Evolutionary conservation across 2,113 vertebrate species (phyloP), one percentile per base, ranked within the genome.

Genomic region (Bettongia penicillata): DNA sequence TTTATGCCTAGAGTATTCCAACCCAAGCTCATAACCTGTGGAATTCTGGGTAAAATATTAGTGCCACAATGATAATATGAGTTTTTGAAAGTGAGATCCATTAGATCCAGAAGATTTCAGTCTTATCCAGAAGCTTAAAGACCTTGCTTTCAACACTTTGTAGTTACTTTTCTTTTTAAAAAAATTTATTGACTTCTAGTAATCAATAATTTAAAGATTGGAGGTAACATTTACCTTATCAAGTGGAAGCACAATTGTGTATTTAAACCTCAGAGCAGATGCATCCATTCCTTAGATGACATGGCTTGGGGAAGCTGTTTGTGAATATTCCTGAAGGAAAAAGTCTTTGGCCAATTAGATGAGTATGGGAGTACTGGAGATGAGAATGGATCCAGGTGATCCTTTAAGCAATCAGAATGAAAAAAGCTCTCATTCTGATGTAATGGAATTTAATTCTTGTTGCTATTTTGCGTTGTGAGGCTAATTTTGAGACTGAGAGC

Each of bases 131-230:
- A 51, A 52, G 93, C n/a, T 37, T 0, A 89, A 53, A 94, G 31
- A 47, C 53, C n/a, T 43, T 61, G 48, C 26, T 93, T 95, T 68
- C 26, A 28, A 43, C 1, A 91, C 95, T 47, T 23, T 24, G 37
- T 9, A 47, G 89, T 90, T 10, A 93, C 24, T 26, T 89, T 37
- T 68, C 95, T 93, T 95, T 95, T 95, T 61, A 43, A 68, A 97
- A 68, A 95, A 84, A 94, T 92, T 0, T 95, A 92, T 94, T 91
- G 51, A 96, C 61, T 53, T 11, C 53, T 16, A 51, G n/a, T 89
- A 91, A 90, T 49, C 51, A 61, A 25, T 93, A 68, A 53, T 94
- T 92, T 53, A 89, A 50, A 53, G 16, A 84, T 53, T 2, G 25
- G 31, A 68, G 24, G 90, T 28, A 61, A 93, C 26, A 48, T 91